These are phyloP conservation scores for Alectura lathami DNA, from an alignment of 2,113 vertebrate species.

Conservation along the genomic window DNA sequence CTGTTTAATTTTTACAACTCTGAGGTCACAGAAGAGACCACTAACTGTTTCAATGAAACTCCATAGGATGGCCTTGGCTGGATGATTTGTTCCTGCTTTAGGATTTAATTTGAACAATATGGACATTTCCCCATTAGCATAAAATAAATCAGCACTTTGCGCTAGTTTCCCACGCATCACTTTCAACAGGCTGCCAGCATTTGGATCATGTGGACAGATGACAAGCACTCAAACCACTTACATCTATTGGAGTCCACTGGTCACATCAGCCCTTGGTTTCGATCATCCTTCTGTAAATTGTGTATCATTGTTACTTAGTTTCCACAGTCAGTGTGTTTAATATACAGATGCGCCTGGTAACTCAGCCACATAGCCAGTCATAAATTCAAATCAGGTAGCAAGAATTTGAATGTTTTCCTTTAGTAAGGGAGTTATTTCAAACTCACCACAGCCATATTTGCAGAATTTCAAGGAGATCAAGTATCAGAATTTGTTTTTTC, in stretches of 20 bases:
- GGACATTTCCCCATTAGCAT: slow-evolving; percentile 42
- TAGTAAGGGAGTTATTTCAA: neutral
- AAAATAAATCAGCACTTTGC: slow-evolving; percentile 62
- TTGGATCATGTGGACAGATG: slow-evolving; percentile 8
- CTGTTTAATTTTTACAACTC: slow-evolving; percentile 58
- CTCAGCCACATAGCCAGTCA: slow-evolving; percentile 2
- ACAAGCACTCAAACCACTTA: slow-evolving; percentile 30
- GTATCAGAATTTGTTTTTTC: slow-evolving; percentile 16
- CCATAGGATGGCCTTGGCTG: slow-evolving; percentile 45
- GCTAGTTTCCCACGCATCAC: slow-evolving; percentile 58
- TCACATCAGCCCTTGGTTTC: slow-evolving; percentile 36
- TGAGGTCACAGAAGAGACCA: slow-evolving; percentile 51
- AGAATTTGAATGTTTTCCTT: neutral
- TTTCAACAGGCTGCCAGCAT: slow-evolving; percentile 47
- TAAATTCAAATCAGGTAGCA: slow-evolving; percentile 43
- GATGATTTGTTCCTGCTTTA: slow-evolving; percentile 51
- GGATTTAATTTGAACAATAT: slow-evolving; percentile 68
- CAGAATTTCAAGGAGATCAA: neutral
- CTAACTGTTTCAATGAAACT: slow-evolving; percentile 61
- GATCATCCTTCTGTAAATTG: neutral
- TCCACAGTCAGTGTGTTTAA: neutral
- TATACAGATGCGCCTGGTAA: neutral
- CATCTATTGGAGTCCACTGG: neutral
- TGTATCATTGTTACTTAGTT: neutral
- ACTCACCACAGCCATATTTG: neutral